phyloP scores from a whole-genome alignment of 2,113 vertebrate genomes.

The Oryzias woworae region DNA sequence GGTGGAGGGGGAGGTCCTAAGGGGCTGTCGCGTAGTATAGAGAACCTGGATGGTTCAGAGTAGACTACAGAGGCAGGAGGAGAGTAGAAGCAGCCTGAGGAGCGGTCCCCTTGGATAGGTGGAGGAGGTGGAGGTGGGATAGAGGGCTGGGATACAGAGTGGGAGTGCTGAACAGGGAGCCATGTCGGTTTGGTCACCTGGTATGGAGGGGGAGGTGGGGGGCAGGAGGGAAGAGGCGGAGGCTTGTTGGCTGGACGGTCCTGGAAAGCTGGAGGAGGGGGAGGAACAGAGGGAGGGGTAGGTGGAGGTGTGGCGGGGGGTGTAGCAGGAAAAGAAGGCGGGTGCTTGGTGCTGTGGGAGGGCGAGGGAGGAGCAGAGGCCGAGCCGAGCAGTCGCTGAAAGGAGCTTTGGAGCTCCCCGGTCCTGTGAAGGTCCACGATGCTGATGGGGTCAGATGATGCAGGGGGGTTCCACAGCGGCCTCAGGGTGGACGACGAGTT shows the following conservation, averaged over 20 bases:
- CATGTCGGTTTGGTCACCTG: conserved; percentile 76
- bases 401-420: conserved; percentile 41
- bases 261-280: conserved; percentile 49
- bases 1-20: conserved; percentile 68
- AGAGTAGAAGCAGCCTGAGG: conserved; percentile 56
- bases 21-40: conserved; percentile 61
- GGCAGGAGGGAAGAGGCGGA: conserved; percentile 48
- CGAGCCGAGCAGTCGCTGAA: conserved; percentile 40
- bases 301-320: conserved; percentile 43
- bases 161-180: conserved; percentile 69
- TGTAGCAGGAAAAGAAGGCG: conserved; percentile 46
- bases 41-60: conserved; percentile 41
- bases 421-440: conserved; percentile 51
- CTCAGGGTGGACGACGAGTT: conserved; percentile 77
- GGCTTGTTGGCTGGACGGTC: conserved; percentile 72
- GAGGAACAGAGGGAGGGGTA: conserved; percentile 49
- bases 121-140: conserved; percentile 67
- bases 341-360: conserved; percentile 55
- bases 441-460: conserved; percentile 45
- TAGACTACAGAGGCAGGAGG: conserved; percentile 35
- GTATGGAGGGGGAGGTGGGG: conserved; percentile 59
- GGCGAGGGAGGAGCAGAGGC: conserved; percentile 72
- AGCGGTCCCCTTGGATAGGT: conserved; percentile 67
- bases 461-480: conserved; percentile 71
- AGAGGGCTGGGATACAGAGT: conserved; percentile 42